A percentile compares a stretch with the other conserved stretches of the same genome.
phyloP scores from a whole-genome alignment of 2,113 vertebrate species.

The Scomber japonicus region DNA sequence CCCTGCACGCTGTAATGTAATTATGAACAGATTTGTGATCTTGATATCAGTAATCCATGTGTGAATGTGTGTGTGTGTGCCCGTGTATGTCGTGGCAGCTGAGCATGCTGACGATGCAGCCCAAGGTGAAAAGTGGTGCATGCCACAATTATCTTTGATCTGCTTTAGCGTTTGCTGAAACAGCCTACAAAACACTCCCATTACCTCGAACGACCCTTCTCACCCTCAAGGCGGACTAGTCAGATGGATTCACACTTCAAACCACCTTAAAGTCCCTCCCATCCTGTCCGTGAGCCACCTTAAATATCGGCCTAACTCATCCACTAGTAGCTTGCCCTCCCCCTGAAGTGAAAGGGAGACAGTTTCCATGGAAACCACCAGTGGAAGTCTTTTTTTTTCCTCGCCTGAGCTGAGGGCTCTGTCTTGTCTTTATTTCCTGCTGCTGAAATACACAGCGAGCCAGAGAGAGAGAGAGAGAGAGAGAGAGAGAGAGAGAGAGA shows the following conservation, averaged over 20 bases:
- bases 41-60: conserved; percentile 61
- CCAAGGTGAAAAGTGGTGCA: conserved; percentile 63
- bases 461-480: too few relatives aligned
- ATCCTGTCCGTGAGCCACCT: conserved; percentile 62
- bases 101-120: conserved; percentile 68
- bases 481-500: too few relatives aligned
- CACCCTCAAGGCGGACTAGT: conserved; percentile 21
- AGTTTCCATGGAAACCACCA: conserved; percentile 88
- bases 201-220: conserved; percentile 59
- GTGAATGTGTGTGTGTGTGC: conserved; percentile 28
- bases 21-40: conserved; percentile 60
- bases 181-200: background rate
- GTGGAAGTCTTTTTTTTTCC: conserved; percentile 78
- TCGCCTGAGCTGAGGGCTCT: conserved; percentile 70
- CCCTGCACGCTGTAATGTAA: conserved; percentile 57
- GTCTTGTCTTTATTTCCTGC: conserved; percentile 77
- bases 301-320: conserved; percentile 74
- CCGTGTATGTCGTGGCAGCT: conserved; percentile 27
- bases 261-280: conserved; percentile 77
- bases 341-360: conserved; percentile 74
- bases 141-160: conserved; percentile 47
- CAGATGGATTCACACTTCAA: conserved; percentile 55
- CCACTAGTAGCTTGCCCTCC: conserved; percentile 72
- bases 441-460: conserved; percentile 49
- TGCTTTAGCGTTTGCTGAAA: conserved; percentile 41